A percentile compares a stretch with the other conserved stretches of the same genome.
Conservation (phyloP, 2,113 vertebrate genomes). For the Oreotrochilus melanogaster region DNA sequence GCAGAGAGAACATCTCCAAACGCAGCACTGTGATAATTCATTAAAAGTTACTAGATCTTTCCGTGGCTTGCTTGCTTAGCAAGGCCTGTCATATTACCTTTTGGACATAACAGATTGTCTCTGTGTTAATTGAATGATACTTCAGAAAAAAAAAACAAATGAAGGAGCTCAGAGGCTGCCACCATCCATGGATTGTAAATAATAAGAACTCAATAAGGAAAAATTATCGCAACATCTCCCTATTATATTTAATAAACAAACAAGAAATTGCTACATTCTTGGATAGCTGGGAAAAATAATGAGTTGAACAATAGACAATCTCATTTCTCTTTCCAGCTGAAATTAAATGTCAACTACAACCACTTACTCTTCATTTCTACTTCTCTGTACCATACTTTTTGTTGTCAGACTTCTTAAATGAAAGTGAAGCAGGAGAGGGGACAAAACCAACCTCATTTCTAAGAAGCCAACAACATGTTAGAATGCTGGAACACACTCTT, state of each 20-base stretch:
- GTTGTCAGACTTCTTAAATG: conserved; percentile 44
- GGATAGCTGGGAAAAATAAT: conserved; percentile 20
- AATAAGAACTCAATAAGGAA: conserved; percentile 35
- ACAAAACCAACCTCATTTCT: neutral
- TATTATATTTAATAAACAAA: conserved; percentile 65
- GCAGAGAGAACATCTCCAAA: neutral
- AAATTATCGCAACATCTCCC: conserved; percentile 67
- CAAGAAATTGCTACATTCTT: conserved; percentile 44
- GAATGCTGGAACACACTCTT: neutral
- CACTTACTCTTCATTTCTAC: conserved; percentile 65
- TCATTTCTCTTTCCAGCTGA: conserved; percentile 66
- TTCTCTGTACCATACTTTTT: conserved; percentile 14
- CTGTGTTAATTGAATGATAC: conserved; percentile 51
- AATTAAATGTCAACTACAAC: conserved; percentile 66
- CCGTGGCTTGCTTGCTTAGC: conserved; percentile 1
- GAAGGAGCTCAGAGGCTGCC: conserved; percentile 48
- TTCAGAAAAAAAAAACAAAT: conserved; percentile 33
- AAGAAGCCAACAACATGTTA: neutral
- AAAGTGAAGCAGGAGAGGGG: conserved; percentile 42
- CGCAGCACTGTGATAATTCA: neutral
- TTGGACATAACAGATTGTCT: conserved; percentile 39
- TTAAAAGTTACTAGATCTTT: conserved; percentile 28
- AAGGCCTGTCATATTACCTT: conserved; percentile 39
- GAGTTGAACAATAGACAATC: conserved; percentile 39
- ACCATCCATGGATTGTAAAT: neutral